Evolutionary conservation across 1,140 invertebrate species (phyloP).

Genomic region (Drosophila tani): DNA sequence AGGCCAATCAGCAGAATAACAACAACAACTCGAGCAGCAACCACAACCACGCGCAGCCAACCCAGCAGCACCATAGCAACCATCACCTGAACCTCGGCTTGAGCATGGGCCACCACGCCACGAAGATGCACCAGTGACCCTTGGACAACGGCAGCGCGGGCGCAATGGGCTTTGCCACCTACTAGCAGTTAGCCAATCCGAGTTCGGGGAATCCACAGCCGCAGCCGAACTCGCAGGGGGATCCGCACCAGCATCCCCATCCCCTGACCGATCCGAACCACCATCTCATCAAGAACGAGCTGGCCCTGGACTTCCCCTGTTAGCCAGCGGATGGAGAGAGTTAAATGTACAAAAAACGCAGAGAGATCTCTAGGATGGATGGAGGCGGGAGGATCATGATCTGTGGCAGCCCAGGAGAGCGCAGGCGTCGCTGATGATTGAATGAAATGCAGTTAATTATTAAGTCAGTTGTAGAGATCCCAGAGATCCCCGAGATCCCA

Average conservation of each 20-base stretch:
- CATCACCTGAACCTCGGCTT: conserved; percentile 87
- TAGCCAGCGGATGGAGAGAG: conserved; percentile 25
- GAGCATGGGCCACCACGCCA: conserved; percentile 89
- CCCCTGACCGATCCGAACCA: conserved; percentile 56
- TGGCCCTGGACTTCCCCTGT: conserved; percentile 70
- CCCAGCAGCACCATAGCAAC: conserved; percentile 87
- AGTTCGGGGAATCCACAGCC: conserved; percentile 47
- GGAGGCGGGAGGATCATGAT: conserved; percentile 8
- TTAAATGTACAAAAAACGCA: conserved; percentile 51
- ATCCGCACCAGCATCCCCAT: conserved; percentile 55
- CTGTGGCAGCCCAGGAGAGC: conserved; percentile 33
- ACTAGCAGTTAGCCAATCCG: conserved; percentile 83
- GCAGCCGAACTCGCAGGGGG: conserved; percentile 45
- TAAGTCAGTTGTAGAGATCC: conserved; percentile 64
- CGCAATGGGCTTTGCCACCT: conserved; percentile 83
- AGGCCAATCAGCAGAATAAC: conserved; percentile 92
- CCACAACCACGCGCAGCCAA: conserved; percentile 88
- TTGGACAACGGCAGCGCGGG: conserved; percentile 84
- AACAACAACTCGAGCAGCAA: conserved; percentile 90
- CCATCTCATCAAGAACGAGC: conserved; percentile 70
- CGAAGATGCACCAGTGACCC: conserved; percentile 95
- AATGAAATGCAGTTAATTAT: conserved; percentile 63
- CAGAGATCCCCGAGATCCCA: conserved; percentile 16
- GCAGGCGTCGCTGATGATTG: conserved; percentile 63
- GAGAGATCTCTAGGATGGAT: conserved; percentile 30